Base-by-base conservation (phyloP, 2,888 invertebrate genomes). In the Leucophora obtusa region DNA sequence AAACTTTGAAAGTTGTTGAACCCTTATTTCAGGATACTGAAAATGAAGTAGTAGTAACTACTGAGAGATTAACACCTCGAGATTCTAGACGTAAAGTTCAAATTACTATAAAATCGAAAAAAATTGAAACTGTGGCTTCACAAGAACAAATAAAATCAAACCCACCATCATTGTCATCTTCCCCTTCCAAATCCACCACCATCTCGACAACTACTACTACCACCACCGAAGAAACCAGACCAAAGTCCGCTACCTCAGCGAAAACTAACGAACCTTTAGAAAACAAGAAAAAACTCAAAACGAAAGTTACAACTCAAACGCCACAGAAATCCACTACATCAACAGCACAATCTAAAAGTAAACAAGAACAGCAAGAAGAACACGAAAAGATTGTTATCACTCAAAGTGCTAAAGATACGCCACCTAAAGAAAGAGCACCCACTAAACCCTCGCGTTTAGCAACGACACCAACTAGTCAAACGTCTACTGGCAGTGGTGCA, bases 371-470 rank as follows among this genome's bases (percentile, higher is more conserved):
- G 80, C 63, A 83, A 60, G 84, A 86, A 82, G 86, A 87, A 79
- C 87, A 86, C 80, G 77, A 78, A 35, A 54, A 72, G 77, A 84
- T 89, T 79, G 85, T 87, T 85, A 87, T 89, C 85, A 90, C 89
- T 69, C 88, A 87, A 84, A 89, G 90, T 85, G 85, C 83, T 65
- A 85, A 87, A 77, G 90, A 90, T 82, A 89, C 89, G 53, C 90
- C 90, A 80, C 90, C 90, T n/a, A 85, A 84, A 54, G 90, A 90
- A 72, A 86, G 87, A 74, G 90, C 90, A 9, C 90, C 90, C 18
- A 85, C 89, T 2, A 89, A 88, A 82, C 90, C 90, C 58, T 88
- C 87, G 72, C 87, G 89, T 47, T 84, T 85, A 50, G 71, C 78
- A 43, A 66, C 65, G 71, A 28, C 62, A 83, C 2, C 75, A 1